phyloP scores from a whole-genome alignment of 2,113 vertebrate species.

The Sceloporus tristichus region DNA sequence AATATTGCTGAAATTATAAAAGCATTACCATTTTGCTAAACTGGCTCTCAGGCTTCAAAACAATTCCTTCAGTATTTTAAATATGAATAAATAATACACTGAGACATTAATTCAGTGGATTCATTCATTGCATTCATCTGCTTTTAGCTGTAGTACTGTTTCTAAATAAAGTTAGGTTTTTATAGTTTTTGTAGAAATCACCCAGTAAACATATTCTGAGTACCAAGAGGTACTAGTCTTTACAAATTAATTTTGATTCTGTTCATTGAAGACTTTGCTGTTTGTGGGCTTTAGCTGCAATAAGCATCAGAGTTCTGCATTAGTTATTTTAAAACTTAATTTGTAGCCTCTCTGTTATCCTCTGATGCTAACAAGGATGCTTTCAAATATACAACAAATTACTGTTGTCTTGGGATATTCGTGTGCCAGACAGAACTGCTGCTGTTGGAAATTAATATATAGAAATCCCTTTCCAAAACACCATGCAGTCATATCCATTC shows the following conservation, averaged over 20 bases:
- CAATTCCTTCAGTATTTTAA: conserved; percentile 33
- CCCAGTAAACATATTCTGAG: conserved; percentile 35
- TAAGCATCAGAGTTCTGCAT: conserved; percentile 53
- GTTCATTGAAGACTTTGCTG: conserved; percentile 37
- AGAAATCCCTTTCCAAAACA: not conserved
- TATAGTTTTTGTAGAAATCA: not conserved
- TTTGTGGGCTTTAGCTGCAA: conserved; percentile 48
- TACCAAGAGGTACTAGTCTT: conserved; percentile 42
- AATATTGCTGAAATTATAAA: conserved; percentile 21
- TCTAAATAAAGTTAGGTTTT: conserved; percentile 17
- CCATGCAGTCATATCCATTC: not conserved
- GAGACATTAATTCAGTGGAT: not conserved
- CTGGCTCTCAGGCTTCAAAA: conserved; percentile 5
- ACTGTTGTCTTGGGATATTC: not conserved
- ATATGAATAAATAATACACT: conserved; percentile 9
- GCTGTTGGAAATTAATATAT: not conserved
- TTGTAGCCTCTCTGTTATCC: conserved; percentile 14
- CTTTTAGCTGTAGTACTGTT: not conserved
- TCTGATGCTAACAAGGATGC: not conserved
- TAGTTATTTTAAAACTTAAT: conserved; percentile 58
- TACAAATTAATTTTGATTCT: conserved; percentile 48
- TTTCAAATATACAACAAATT: not conserved
- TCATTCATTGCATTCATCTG: not conserved
- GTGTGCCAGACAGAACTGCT: not conserved
- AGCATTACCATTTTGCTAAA: conserved; percentile 2